A percentile compares a stretch with the other conserved stretches of the same genome.
Evolutionary conservation across 2,888 invertebrate genomes (phyloP).

Genomic region (Osmoderma eremita): DNA sequence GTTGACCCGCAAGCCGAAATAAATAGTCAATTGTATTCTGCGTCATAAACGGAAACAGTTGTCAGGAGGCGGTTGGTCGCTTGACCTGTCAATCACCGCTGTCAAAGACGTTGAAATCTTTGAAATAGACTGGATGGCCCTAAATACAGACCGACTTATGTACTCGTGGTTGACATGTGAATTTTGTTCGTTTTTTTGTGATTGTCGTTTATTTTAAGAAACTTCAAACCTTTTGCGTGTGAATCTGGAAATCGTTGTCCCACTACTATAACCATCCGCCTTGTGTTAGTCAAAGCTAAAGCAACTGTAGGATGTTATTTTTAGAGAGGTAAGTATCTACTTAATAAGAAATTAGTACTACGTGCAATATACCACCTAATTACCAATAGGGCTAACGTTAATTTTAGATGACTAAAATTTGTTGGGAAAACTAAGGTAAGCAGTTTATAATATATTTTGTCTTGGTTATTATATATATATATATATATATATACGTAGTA

Average conservation of each 20-base stretch:
- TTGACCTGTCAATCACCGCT: conserved; percentile 52
- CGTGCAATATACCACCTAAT: too few relatives aligned
- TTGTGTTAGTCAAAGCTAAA: too few relatives aligned
- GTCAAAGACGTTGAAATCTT: conserved; percentile 46
- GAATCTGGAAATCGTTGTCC: too few relatives aligned
- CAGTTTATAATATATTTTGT: too few relatives aligned
- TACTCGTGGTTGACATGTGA: conserved; percentile 38
- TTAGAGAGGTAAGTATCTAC: too few relatives aligned
- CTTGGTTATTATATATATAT: too few relatives aligned
- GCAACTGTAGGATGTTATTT: too few relatives aligned
- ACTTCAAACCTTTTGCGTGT: too few relatives aligned
- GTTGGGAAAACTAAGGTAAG: conserved; percentile 27
- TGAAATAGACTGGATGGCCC: conserved; percentile 11
- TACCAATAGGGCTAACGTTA: neutral
- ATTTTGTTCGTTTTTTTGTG: conserved; percentile 26
- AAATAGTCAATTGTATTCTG: conserved; percentile 48
- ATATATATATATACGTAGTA: conserved; percentile 20
- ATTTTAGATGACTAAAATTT: too few relatives aligned
- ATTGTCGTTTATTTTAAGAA: conserved; percentile 25
- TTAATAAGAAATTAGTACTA: too few relatives aligned
- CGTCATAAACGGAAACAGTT: conserved; percentile 51
- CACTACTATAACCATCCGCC: too few relatives aligned
- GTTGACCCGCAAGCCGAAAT: conserved; percentile 27
- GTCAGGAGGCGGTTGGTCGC: conserved; percentile 51
- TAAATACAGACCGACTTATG: conserved; percentile 26